These are phyloP conservation scores for Incurvaria masculella DNA, from an alignment of 2,888 invertebrate species.

Conservation along the genomic window DNA sequence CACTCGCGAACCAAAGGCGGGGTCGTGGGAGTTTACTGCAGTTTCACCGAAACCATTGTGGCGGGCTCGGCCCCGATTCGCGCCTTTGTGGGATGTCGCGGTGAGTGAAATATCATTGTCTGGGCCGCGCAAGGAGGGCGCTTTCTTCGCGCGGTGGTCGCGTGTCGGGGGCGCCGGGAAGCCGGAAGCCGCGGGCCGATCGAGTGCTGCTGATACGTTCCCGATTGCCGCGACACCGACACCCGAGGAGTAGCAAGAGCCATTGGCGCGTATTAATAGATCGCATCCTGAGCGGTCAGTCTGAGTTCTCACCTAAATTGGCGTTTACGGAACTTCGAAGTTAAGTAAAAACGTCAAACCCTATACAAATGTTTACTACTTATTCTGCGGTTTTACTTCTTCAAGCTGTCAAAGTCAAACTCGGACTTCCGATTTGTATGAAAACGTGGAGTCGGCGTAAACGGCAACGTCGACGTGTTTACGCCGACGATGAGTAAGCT, in stretches of 20 bases:
- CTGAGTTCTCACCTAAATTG: no score
- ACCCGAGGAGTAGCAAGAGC: neutral
- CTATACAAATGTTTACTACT: no score
- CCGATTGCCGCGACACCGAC: neutral
- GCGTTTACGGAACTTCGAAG: no score
- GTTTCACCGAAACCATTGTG: neutral
- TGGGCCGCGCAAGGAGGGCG: neutral
- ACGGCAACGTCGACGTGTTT: no score
- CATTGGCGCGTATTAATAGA: neutral
- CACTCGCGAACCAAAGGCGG: neutral
- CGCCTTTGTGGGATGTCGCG: neutral
- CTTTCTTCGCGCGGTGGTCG: neutral
- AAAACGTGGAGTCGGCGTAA: no score
- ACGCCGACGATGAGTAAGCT: no score
- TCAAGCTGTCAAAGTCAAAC: no score
- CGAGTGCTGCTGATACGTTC: slow-evolving; percentile 2
- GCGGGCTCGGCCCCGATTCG: neutral
- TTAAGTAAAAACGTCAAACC: no score
- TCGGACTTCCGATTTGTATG: no score
- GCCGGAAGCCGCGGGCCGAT: neutral
- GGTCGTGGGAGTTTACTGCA: neutral
- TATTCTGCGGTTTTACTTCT: no score
- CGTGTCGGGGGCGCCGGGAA: slow-evolving; percentile 1
- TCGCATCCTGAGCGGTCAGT: neutral
- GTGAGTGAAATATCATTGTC: neutral